These are phyloP conservation scores for Perognathus longimembris DNA, from an alignment of 2,113 vertebrate species.

Conservation along the genomic window DNA sequence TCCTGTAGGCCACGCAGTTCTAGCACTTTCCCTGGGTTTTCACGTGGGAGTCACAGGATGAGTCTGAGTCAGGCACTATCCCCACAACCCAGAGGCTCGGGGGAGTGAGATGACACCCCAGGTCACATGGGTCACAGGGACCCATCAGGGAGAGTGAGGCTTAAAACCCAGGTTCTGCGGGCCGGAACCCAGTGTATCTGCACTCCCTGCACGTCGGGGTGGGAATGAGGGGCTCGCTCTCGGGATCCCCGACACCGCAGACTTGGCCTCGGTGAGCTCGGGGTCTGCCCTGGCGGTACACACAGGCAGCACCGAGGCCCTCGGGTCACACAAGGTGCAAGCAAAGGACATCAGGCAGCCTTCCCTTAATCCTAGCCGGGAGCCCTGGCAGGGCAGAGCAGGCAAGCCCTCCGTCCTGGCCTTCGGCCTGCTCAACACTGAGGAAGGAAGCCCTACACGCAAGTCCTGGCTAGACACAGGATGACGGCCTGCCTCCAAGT, in stretches of 20 bases:
- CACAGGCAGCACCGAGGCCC: background rate
- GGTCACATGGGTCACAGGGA: background rate
- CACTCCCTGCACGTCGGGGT: background rate
- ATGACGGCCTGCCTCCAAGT: background rate
- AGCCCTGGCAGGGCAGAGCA: background rate
- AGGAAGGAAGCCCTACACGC: background rate
- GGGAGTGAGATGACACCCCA: background rate
- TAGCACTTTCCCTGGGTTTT: background rate
- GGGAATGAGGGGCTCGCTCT: no score
- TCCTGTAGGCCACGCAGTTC: background rate
- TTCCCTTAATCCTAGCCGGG: background rate
- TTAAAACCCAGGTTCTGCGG: background rate
- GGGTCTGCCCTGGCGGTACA: background rate
- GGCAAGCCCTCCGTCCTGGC: background rate
- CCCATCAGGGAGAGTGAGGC: background rate
- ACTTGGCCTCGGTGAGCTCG: background rate
- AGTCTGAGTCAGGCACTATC: background rate
- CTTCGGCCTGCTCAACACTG: background rate
- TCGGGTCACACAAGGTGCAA: background rate
- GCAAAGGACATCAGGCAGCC: background rate
- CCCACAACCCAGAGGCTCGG: background rate
- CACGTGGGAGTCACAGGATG: background rate
- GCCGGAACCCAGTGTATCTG: background rate
- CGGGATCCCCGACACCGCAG: background rate
- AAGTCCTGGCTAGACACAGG: background rate